Evolutionary conservation across 1,140 invertebrate species (phyloP).

Genomic region (Xylocopa sonorina): DNA sequence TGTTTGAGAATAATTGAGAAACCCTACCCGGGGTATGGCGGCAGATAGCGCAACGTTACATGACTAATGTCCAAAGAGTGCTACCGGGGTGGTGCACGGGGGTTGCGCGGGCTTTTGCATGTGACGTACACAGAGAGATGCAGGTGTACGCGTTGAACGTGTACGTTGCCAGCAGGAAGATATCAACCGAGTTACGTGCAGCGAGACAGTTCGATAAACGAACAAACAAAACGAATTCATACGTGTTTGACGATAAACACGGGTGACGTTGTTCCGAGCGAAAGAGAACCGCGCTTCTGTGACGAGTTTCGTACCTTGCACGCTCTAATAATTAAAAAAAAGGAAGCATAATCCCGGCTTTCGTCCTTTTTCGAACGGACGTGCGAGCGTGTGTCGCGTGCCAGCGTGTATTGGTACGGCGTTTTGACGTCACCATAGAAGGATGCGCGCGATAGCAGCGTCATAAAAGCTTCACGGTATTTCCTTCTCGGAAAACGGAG

Average conservation of each 20-base stretch:
- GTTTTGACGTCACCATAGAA: no score
- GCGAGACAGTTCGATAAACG: conserved; percentile 17
- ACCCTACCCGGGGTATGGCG: conserved; percentile 53
- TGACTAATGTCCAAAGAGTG: conserved; percentile 67
- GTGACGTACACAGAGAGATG: background rate
- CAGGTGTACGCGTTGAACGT: background rate
- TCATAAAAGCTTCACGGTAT: no score
- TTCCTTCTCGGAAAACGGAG: no score
- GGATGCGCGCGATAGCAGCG: no score
- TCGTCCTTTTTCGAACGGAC: background rate
- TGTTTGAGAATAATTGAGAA: conserved; percentile 77
- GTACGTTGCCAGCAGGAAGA: background rate
- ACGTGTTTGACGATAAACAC: conserved; percentile 13
- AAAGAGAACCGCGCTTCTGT: background rate
- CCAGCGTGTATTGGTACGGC: no score
- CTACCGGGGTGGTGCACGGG: conserved; percentile 17
- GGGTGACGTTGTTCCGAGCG: background rate
- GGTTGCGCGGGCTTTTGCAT: no score
- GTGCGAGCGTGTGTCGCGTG: no score
- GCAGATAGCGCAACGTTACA: conserved; percentile 54
- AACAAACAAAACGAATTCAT: conserved; percentile 23
- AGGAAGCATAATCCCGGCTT: background rate
- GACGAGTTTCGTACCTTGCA: background rate
- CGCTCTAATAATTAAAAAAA: background rate
- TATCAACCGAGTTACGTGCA: conserved; percentile 10